Evolutionary conservation across 2,113 vertebrate genomes (phyloP).

Genomic region (Sigmodon hispidus): DNA sequence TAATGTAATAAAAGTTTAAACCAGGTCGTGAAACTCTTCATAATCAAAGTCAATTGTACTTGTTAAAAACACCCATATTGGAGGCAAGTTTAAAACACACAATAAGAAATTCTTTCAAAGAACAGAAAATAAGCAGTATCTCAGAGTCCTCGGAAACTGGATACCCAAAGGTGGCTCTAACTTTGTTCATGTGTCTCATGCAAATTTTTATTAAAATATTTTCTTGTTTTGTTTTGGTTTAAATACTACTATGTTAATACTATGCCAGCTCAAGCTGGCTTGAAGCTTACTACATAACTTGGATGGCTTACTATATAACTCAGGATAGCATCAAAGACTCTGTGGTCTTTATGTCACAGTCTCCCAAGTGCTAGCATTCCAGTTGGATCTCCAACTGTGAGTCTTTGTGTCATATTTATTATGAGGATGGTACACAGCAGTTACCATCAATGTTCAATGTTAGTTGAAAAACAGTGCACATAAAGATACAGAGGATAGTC

Average conservation of each 20-base stretch:
- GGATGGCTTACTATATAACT: neutral
- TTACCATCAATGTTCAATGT: too few relatives aligned
- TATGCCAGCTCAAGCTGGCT: neutral
- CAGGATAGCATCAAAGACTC: neutral
- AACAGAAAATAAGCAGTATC: neutral
- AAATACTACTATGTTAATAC: neutral
- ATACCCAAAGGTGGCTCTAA: neutral
- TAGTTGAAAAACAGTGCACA: too few relatives aligned
- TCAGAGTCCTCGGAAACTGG: neutral
- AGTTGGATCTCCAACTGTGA: neutral
- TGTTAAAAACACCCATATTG: neutral
- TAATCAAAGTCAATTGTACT: neutral
- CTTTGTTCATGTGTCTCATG: neutral
- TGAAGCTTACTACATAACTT: neutral
- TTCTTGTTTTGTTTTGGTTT: neutral
- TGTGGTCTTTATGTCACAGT: neutral
- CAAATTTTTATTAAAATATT: neutral
- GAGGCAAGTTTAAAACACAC: neutral
- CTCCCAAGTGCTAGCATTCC: neutral
- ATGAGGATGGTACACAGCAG: too few relatives aligned
- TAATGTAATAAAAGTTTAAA: neutral
- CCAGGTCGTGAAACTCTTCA: neutral
- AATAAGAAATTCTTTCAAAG: neutral
- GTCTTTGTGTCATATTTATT: too few relatives aligned
- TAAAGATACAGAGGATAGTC: too few relatives aligned